These are phyloP conservation scores for Sorex araneus DNA, from an alignment of 2,113 vertebrate species.

Conservation along the genomic window DNA sequence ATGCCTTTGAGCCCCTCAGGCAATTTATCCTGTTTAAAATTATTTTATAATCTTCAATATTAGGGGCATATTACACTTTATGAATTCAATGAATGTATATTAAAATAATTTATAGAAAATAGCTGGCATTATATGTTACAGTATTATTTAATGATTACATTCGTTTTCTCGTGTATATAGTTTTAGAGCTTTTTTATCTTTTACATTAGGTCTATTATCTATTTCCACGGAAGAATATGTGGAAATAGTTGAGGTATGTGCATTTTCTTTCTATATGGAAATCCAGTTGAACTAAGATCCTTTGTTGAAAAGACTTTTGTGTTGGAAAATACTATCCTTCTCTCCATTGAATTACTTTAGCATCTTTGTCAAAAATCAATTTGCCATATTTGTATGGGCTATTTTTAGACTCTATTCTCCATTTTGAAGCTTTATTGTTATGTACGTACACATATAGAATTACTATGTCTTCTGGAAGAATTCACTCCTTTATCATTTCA, in stretches of 20 bases:
- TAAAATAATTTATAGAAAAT: neutral
- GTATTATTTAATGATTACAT: no score
- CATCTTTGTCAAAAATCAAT: neutral
- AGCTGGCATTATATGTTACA: neutral
- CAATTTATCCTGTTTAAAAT: neutral
- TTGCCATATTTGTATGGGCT: neutral
- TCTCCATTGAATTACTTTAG: neutral
- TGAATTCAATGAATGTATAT: neutral
- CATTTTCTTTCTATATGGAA: neutral
- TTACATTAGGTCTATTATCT: neutral
- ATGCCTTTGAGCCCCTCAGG: neutral
- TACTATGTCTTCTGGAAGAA: neutral
- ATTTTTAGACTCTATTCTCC: neutral
- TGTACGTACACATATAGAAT: neutral
- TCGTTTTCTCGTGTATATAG: neutral
- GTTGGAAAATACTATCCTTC: conserved; percentile 23
- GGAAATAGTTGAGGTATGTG: neutral
- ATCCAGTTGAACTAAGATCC: neutral
- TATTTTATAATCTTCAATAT: neutral
- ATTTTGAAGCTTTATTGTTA: neutral
- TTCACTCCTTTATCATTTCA: neutral
- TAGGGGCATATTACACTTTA: neutral
- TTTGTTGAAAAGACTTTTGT: neutral
- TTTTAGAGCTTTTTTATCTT: neutral
- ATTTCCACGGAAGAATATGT: neutral